Percentiles rank a stretch among this genome's conserved stretches.
These are phyloP conservation scores for Acrobasis consociella DNA, from an alignment of 2,888 invertebrate species.

Conservation along the genomic window DNA sequence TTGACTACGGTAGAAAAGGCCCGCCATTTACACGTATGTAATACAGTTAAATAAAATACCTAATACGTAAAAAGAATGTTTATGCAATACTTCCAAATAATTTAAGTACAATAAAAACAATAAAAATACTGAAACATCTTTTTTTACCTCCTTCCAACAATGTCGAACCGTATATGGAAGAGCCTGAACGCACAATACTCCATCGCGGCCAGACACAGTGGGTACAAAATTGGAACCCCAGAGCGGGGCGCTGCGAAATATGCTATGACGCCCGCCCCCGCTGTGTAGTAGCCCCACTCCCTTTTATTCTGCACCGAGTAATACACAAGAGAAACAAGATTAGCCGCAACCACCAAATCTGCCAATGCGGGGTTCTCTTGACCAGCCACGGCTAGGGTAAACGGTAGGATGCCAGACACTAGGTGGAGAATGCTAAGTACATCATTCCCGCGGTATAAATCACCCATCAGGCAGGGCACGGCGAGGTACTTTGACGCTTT, in stretches of 20 bases:
- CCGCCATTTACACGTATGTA: too few relatives aligned
- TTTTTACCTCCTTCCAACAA: background rate
- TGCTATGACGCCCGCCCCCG: conserved; percentile 55
- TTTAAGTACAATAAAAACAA: background rate
- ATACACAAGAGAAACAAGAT: conserved; percentile 56
- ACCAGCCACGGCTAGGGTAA: conserved; percentile 53
- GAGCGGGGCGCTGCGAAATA: conserved; percentile 52
- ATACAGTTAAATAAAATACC: too few relatives aligned
- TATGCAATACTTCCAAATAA: too few relatives aligned
- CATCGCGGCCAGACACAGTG: conserved; percentile 57
- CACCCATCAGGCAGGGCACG: conserved; percentile 66
- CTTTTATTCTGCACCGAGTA: conserved; percentile 49
- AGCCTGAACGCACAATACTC: conserved; percentile 64
- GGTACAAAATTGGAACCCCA: conserved; percentile 53
- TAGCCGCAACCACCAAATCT: conserved; percentile 56
- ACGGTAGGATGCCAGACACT: conserved; percentile 63
- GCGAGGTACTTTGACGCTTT: conserved; percentile 61
- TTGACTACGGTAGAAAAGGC: too few relatives aligned
- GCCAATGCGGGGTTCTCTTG: conserved; percentile 55
- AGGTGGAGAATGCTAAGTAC: conserved; percentile 52
- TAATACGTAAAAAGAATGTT: too few relatives aligned
- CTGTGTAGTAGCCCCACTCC: conserved; percentile 66
- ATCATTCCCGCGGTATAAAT: conserved; percentile 50
- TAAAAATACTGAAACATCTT: background rate
- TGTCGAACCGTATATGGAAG: conserved; percentile 33